Percentiles rank a stretch among this genome's conserved stretches.
Conservation (phyloP, 2,888 invertebrate species). For the Malachius bipustulatus region DNA sequence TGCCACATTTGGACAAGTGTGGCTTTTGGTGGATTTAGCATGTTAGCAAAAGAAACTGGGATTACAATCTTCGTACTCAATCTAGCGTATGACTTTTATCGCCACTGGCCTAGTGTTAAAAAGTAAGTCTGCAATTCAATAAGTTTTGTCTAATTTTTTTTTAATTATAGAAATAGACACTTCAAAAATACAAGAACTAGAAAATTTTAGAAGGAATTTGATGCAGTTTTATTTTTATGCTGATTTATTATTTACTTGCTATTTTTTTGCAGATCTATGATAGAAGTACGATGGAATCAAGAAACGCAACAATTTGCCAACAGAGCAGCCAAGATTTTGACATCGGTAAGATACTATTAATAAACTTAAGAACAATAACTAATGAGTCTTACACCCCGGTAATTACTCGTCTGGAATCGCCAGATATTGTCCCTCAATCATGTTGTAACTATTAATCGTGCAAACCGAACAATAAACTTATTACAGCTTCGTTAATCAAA, state of each 20-base stretch:
- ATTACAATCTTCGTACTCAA: slow-evolving; percentile 70
- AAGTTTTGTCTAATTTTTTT: too few species aligned
- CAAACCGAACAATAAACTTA: too few species aligned
- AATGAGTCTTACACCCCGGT: too few species aligned
- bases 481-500: too few species aligned
- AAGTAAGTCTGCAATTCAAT: slow-evolving; percentile 39
- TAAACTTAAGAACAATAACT: too few species aligned
- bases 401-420: too few species aligned
- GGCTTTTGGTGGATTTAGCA: slow-evolving; percentile 60
- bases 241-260: slow-evolving; percentile 11
- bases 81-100: slow-evolving; percentile 63
- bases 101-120: slow-evolving; percentile 56
- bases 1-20: slow-evolving; percentile 54
- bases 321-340: slow-evolving; percentile 46
- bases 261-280: slow-evolving; percentile 39
- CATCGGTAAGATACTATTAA: slow-evolving; percentile 50
- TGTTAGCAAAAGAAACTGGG: slow-evolving; percentile 82
- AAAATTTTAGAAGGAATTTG: background rate
- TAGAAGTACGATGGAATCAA: slow-evolving; percentile 47
- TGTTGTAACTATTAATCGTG: too few species aligned
- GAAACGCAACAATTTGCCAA: slow-evolving; percentile 48
- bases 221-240: background rate
- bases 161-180: background rate
- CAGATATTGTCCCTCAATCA: too few species aligned
- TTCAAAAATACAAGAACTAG: background rate